Evolutionary conservation across 2,888 invertebrate genomes (phyloP).

Genomic region (Tigriopus californicus): DNA sequence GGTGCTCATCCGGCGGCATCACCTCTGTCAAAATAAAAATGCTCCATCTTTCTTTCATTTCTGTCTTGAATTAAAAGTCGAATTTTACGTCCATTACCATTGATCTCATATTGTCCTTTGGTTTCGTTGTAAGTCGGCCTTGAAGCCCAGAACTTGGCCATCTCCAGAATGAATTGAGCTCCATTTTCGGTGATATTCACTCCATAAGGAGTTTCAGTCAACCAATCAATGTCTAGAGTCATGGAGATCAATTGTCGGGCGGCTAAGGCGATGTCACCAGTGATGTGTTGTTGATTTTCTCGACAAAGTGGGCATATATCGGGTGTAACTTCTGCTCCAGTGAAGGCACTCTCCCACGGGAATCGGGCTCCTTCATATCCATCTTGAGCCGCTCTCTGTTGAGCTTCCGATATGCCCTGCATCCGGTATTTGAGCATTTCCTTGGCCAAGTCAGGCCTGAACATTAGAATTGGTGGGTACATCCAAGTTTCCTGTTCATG

Average conservation of each 20-base stretch:
- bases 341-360: constrained; percentile 22
- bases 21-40: constrained; percentile 22
- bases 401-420: constrained; percentile 19
- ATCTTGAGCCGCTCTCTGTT: constrained; percentile 20
- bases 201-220: too few species aligned
- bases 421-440: constrained; percentile 22
- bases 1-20: constrained; percentile 26
- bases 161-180: constrained; percentile 17
- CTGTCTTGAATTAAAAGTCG: too few species aligned
- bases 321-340: constrained; percentile 22
- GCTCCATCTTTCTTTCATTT: too few species aligned
- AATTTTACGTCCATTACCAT: constrained; percentile 16
- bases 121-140: constrained; percentile 18
- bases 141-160: constrained; percentile 22
- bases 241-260: too few species aligned
- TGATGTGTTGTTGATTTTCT: constrained; percentile 21
- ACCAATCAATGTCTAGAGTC: too few species aligned
- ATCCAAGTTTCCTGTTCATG: constrained; percentile 21
- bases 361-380: constrained; percentile 21
- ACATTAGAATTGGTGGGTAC: constrained; percentile 21
- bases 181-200: too few species aligned
- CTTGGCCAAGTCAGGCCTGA: constrained; percentile 20
- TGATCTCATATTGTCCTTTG: constrained; percentile 20
- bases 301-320: constrained; percentile 22
- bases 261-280: constrained; percentile 20